These are phyloP conservation scores for Acrocephalus arundinaceus DNA, from an alignment of 2,113 vertebrate genomes.

Conservation along the genomic window DNA sequence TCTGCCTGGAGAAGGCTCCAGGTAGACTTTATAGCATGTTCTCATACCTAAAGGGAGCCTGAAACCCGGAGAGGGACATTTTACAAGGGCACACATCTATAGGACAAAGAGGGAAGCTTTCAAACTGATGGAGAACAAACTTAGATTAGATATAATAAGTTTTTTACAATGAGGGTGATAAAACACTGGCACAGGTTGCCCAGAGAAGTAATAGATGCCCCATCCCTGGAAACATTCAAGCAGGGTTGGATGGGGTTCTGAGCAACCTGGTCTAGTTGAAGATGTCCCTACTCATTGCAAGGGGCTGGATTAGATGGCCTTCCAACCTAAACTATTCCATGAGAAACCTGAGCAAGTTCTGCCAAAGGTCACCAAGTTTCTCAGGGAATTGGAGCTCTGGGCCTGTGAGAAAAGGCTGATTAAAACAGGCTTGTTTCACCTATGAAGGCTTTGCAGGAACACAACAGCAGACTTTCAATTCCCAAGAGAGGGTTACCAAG, in stretches of 20 bases:
- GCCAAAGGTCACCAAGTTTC: background rate
- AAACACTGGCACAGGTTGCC: background rate
- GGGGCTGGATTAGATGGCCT: background rate
- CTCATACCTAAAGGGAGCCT: background rate
- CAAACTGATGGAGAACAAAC: background rate
- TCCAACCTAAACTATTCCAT: background rate
- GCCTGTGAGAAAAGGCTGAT: background rate
- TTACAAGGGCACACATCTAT: rapidly evolving
- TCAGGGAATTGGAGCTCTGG: background rate
- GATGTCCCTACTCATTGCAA: background rate
- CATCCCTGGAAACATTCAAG: background rate
- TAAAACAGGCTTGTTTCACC: background rate
- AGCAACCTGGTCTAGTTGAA: background rate
- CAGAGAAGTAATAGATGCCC: background rate
- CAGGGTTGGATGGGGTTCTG: background rate
- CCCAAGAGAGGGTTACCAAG: background rate
- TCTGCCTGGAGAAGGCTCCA: background rate
- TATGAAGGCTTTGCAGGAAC: background rate
- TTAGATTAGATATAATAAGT: background rate
- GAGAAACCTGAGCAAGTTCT: background rate
- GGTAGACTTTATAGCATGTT: background rate
- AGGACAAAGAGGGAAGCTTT: background rate
- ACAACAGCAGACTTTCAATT: background rate
- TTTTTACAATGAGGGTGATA: background rate
- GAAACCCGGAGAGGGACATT: background rate